Conservation (phyloP, 2,888 invertebrate species). For the Temnothorax rugatulus region DNA sequence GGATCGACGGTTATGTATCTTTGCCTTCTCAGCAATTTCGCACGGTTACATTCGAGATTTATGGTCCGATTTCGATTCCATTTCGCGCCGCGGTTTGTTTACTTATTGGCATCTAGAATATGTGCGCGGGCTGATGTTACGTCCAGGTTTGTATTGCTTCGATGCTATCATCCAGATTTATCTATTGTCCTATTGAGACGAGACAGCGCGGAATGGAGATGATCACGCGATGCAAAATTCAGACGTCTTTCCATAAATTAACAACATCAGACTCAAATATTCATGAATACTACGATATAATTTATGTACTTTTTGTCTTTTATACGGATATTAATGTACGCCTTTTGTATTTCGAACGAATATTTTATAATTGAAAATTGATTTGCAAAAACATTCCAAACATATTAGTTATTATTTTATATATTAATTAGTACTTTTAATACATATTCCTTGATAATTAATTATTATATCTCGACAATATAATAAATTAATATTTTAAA, state of each 20-base stretch:
- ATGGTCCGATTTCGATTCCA: conserved; percentile 80
- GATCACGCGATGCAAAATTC: conserved; percentile 31
- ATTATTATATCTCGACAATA: not conserved
- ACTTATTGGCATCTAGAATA: conserved; percentile 75
- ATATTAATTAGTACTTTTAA: not conserved
- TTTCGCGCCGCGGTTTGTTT: conserved; percentile 77
- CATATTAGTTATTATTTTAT: not conserved
- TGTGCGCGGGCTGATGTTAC: conserved; percentile 50
- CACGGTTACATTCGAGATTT: conserved; percentile 76
- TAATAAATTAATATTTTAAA: conserved; percentile 13
- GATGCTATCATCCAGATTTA: conserved; percentile 58
- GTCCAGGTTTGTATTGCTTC: conserved; percentile 45
- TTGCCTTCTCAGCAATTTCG: conserved; percentile 73
- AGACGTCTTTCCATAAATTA: conserved; percentile 14
- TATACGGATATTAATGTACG: not conserved
- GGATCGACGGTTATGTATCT: conserved; percentile 58
- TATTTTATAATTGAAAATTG: not conserved
- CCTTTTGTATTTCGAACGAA: not conserved
- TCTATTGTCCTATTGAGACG: conserved; percentile 55
- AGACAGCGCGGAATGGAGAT: conserved; percentile 30
- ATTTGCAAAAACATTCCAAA: not conserved
- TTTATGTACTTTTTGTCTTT: not conserved
- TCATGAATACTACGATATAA: not conserved
- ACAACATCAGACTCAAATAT: not conserved
- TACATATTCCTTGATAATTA: not conserved